phyloP scores from a whole-genome alignment of 2,797 vertebrate genomes.

The Enteromius paludinosus region DNA sequence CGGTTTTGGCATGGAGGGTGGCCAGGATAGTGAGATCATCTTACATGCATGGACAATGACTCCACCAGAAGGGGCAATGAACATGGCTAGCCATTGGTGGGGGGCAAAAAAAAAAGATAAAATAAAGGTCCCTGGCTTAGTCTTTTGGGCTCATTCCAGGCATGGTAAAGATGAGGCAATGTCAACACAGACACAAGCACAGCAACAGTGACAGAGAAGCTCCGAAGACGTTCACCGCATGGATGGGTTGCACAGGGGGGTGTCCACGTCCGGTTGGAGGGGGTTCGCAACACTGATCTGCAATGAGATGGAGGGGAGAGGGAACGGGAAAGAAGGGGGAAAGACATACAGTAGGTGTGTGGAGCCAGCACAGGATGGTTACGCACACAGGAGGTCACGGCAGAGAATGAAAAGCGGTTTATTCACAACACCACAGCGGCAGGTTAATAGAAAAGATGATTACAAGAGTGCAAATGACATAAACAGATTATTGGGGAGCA shows the following conservation, averaged over 20 bases:
- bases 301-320: conserved; percentile 46
- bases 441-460: conserved; percentile 16
- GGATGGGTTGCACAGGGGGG: conserved; percentile 33
- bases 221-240: conserved; percentile 52
- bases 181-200: conserved; percentile 63
- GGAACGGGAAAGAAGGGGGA: conserved; percentile 5
- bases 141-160: conserved; percentile 43
- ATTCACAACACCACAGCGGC: not conserved
- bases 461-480: conserved; percentile 15
- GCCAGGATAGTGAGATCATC: conserved; percentile 12
- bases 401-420: conserved; percentile 12
- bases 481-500: conserved; percentile 21
- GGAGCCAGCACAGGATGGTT: conserved; percentile 26
- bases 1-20: not conserved
- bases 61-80: conserved; percentile 34
- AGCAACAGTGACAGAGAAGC: conserved; percentile 55
- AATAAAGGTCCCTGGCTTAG: conserved; percentile 40
- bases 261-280: conserved; percentile 55
- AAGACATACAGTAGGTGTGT: conserved; percentile 19
- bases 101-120: not conserved
- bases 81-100: conserved; percentile 41
- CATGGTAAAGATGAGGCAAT: conserved; percentile 50
- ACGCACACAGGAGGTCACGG: not conserved
- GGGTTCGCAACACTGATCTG: conserved; percentile 63
- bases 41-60: conserved; percentile 14